A percentile compares a stretch with the other conserved stretches of the same genome.
These are phyloP conservation scores for Hofmannophila pseudospretella DNA, from an alignment of 2,888 invertebrate species.

Conservation along the genomic window DNA sequence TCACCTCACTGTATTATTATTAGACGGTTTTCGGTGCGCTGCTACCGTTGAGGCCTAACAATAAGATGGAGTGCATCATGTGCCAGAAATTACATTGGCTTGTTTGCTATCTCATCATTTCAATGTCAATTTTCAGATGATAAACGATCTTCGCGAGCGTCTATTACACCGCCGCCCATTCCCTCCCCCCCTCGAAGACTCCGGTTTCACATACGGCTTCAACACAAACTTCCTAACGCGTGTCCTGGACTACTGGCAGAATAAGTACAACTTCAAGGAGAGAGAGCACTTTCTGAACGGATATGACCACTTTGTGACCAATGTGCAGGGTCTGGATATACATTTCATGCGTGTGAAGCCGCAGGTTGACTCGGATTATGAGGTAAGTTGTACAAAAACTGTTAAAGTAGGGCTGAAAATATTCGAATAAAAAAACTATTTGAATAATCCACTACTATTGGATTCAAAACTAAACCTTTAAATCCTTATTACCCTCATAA, in stretches of 20 bases:
- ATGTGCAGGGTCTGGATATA: constrained; percentile 84
- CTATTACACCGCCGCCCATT: constrained; percentile 66
- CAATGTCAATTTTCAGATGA: constrained; percentile 32
- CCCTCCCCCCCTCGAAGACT: constrained; percentile 80
- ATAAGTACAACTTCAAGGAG: constrained; percentile 81
- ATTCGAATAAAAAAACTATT: too few species aligned
- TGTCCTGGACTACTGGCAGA: constrained; percentile 87
- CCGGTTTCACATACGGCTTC: constrained; percentile 89
- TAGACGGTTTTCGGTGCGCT: too few species aligned
- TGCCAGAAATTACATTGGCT: too few species aligned
- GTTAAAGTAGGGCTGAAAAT: too few species aligned
- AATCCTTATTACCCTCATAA: too few species aligned
- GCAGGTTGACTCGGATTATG: constrained; percentile 19
- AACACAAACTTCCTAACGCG: constrained; percentile 82
- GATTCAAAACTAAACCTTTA: too few species aligned
- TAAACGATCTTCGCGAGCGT: constrained; percentile 75
- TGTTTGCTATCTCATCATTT: too few species aligned
- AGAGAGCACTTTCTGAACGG: constrained; percentile 84
- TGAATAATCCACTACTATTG: too few species aligned
- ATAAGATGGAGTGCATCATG: too few species aligned
- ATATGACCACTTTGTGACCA: constrained; percentile 85
- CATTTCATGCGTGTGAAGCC: constrained; percentile 87
- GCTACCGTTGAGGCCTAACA: too few species aligned
- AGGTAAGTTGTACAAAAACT: constrained; percentile 5
- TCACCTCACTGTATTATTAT: too few species aligned